Base-by-base conservation (phyloP, 1,140 invertebrate species). In the Ladona fulva region DNA sequence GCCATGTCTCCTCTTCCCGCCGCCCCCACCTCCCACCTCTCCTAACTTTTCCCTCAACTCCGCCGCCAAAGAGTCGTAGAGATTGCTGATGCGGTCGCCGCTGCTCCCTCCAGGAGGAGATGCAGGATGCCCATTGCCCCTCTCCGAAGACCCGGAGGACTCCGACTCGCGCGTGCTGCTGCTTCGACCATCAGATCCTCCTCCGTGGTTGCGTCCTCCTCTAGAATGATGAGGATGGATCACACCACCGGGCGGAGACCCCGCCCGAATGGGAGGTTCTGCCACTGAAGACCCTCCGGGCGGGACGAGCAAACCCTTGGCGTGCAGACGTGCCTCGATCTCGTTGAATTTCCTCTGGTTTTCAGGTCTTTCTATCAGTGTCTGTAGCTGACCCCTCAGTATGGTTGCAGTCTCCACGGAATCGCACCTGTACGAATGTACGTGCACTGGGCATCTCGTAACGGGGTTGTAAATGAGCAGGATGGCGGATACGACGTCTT, bases 381-480 rank as follows among this genome's bases (percentile, higher is more conserved):
- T 89, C 82, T 94, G 91, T 74, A 98, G 85, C 83, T 97, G 95
- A 1, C 90, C 88, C 78, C 91, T 91, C 77, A 98, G 89, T 79
- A 95, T 89, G 77, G 92, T 88, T 0, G 97, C 97, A 8, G 97
- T 99, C 82, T 96, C 93, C 24, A 96, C 91, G 16, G 95, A 96
- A 84, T 98, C 97, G 85, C 96, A 99, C 85, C 93, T 90, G 86
- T 98, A 98, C 42, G 95, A 96, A 83, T 98, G 97, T 0, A 98
- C 95, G 84, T 98, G 97, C 6, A 96, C 89, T 0, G 91, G 92
- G 84, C 90, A 91, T 80, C 95, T 93, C 0, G 96, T 98, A 37
- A 95, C 90, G 0, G 96, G 95, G 87, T 97, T 97, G 82, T 95
- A 96, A 11, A 97, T 88, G 37, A 97, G 86, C 75, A 97, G 87